These are phyloP conservation scores for Leuctra nigra DNA, from an alignment of 2,888 invertebrate genomes.

Conservation along the genomic window DNA sequence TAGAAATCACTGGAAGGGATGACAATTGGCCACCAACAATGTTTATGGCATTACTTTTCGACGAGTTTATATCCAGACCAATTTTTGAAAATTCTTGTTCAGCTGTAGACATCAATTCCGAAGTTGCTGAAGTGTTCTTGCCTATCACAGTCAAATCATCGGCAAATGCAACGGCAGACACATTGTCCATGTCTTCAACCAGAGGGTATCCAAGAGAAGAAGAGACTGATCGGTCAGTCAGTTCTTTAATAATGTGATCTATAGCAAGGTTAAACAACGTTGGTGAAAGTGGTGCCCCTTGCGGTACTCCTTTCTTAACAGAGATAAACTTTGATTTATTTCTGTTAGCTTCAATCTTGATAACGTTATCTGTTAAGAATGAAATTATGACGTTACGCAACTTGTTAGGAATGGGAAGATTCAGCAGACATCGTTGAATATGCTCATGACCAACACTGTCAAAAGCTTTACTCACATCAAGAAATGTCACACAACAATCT, in stretches of 20 bases:
- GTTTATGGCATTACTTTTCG: neutral
- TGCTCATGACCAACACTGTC: neutral
- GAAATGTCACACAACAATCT: neutral
- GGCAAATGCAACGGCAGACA: neutral
- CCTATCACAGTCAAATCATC: too few relatives aligned
- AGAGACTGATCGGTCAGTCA: too few relatives aligned
- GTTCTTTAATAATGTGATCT: neutral
- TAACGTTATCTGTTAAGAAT: too few relatives aligned
- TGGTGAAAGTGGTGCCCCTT: too few relatives aligned
- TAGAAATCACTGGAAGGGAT: neutral
- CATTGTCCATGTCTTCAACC: neutral
- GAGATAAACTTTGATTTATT: neutral
- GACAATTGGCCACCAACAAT: neutral
- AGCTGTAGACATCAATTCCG: neutral
- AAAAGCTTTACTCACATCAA: neutral
- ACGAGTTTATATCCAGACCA: neutral
- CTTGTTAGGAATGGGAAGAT: neutral
- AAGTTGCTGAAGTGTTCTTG: neutral
- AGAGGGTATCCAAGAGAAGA: too few relatives aligned
- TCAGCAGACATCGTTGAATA: neutral
- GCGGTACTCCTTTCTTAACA: too few relatives aligned
- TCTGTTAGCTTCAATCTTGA: neutral
- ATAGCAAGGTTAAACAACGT: conserved; percentile 8
- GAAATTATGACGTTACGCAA: too few relatives aligned
- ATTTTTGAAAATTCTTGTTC: neutral